Percentiles rank a stretch among this genome's conserved stretches.
phyloP scores from a whole-genome alignment of 2,113 vertebrate species.

The Herpailurus yagouaroundi region DNA sequence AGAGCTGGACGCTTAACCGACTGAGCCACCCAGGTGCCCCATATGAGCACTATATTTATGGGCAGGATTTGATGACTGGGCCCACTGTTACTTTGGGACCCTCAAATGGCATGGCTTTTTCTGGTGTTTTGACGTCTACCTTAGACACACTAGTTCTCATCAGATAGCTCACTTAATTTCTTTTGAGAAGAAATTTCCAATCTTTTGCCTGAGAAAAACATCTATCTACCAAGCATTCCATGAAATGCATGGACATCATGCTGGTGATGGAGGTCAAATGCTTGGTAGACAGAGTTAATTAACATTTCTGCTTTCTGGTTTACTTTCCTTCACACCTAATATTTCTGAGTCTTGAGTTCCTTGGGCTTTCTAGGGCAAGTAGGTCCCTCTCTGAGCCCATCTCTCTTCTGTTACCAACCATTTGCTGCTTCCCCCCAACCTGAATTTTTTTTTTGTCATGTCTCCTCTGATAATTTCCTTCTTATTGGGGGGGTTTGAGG shows the following conservation, averaged over 20 bases:
- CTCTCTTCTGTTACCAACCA: not conserved
- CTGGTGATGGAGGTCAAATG: not conserved
- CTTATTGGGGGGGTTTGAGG: not conserved
- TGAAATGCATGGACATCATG: not conserved
- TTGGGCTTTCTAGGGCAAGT: not conserved
- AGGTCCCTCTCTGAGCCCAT: not conserved
- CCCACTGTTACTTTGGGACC: not conserved
- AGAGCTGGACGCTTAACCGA: too few species aligned
- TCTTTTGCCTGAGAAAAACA: not conserved
- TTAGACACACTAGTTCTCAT: not conserved
- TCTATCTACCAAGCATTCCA: not conserved
- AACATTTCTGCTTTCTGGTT: not conserved
- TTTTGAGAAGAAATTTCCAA: not conserved
- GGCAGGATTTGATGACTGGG: not conserved
- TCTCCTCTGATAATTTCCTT: not conserved
- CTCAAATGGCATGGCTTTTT: not conserved
- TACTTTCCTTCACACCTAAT: not conserved
- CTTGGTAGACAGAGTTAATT: not conserved
- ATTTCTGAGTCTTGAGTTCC: not conserved
- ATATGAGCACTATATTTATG: not conserved
- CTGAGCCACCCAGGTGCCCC: too few species aligned
- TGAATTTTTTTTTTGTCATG: not conserved
- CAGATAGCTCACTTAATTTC: not conserved
- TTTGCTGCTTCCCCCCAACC: not conserved
- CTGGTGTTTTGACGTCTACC: not conserved